These are phyloP conservation scores for Syrista parreyssii DNA, from an alignment of 2,888 invertebrate genomes.

Conservation along the genomic window DNA sequence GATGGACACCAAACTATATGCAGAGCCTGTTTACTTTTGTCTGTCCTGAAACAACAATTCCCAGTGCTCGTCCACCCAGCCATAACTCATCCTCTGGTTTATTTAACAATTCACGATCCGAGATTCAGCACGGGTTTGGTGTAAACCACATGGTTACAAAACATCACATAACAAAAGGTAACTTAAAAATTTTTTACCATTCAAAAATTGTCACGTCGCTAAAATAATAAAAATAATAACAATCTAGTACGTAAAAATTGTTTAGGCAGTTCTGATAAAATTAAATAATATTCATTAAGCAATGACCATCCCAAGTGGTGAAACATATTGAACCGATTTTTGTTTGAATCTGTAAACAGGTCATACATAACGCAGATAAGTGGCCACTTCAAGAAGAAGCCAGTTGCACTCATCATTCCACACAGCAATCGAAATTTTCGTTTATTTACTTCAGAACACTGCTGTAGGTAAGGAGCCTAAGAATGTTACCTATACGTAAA, in stretches of 20 bases:
- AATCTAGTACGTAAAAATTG: background rate
- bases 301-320: background rate
- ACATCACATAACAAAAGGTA: constrained; percentile 2
- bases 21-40: constrained; percentile 23
- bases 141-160: constrained; percentile 30
- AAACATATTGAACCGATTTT: background rate
- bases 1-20: background rate
- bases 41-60: constrained; percentile 46
- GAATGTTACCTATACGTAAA: background rate
- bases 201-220: background rate
- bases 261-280: background rate
- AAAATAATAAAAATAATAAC: background rate
- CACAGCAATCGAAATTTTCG: constrained; percentile 5
- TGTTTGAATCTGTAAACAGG: background rate
- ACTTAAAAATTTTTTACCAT: background rate
- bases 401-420: constrained; percentile 5
- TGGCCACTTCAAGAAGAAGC: background rate
- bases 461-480: background rate
- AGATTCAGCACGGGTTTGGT: constrained; percentile 36
- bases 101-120: constrained; percentile 39
- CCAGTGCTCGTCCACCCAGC: constrained; percentile 23
- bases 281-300: background rate
- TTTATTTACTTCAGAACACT: background rate
- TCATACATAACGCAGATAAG: background rate
- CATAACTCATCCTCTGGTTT: constrained; percentile 40